phyloP scores from a whole-genome alignment of 2,797 vertebrate species.

The Delichon dasypus region DNA sequence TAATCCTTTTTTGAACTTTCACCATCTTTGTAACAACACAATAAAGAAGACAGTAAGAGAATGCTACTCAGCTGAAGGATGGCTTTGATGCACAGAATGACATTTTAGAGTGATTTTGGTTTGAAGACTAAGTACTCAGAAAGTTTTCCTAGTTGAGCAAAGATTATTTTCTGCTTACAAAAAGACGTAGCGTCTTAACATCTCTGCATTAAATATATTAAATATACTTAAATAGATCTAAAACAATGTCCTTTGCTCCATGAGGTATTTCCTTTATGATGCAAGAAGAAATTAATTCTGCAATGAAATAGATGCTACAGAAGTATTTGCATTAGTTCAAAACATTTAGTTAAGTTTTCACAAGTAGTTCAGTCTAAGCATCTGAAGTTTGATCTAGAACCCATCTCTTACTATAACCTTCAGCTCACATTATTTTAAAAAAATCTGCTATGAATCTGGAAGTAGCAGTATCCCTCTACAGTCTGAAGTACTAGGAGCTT shows the following conservation, averaged over 20 bases:
- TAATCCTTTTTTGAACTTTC: background rate
- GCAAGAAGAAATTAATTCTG: background rate
- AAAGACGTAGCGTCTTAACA: background rate
- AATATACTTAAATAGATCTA: background rate
- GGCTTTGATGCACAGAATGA: background rate
- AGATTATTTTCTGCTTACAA: background rate
- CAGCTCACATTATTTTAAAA: background rate
- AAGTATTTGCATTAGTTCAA: background rate
- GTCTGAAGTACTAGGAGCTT: background rate
- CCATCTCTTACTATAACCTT: background rate
- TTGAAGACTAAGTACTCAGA: background rate
- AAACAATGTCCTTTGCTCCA: background rate
- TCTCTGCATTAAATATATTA: background rate
- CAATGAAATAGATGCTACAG: background rate
- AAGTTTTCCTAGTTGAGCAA: background rate
- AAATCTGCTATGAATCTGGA: background rate
- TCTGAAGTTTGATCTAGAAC: background rate
- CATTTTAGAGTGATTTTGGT: background rate
- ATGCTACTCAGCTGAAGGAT: background rate
- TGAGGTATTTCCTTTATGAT: background rate
- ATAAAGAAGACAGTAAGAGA: background rate
- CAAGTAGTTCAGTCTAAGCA: background rate
- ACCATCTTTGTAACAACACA: background rate
- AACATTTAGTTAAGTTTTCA: background rate
- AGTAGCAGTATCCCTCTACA: background rate